phyloP scores from a whole-genome alignment of 35 echinoderm and acorn worm species.

The Hemicentrotus pulcherrimus region DNA sequence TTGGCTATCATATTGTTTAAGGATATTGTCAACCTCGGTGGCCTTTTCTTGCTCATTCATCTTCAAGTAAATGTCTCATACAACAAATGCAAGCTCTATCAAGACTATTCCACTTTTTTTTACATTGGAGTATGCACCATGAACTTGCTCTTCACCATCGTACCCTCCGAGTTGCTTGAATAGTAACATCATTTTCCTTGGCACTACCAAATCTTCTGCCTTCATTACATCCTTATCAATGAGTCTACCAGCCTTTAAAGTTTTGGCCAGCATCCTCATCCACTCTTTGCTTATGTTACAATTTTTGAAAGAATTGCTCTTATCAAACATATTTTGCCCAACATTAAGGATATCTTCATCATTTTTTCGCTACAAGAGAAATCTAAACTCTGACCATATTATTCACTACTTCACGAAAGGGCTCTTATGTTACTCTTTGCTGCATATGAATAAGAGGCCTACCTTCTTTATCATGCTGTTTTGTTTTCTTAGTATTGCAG shows the following conservation, averaged over 20 bases:
- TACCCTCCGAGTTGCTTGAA: not conserved
- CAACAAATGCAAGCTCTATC: not conserved
- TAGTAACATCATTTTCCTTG: no score
- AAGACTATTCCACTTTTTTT: not conserved
- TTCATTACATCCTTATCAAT: no score
- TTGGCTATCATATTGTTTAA: not conserved
- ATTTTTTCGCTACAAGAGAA: constrained; percentile 14
- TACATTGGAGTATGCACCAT: not conserved
- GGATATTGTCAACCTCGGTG: not conserved
- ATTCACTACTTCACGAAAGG: not conserved
- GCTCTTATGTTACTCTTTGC: constrained; percentile 9
- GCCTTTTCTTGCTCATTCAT: not conserved
- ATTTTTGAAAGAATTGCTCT: not conserved
- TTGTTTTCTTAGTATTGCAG: no score
- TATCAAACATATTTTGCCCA: constrained; percentile 30
- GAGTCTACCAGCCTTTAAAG: no score
- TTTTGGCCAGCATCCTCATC: no score
- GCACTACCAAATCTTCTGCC: no score
- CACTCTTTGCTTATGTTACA: no score
- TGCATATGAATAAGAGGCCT: not conserved
- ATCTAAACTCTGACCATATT: not conserved
- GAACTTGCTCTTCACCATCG: not conserved
- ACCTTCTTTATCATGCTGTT: not conserved
- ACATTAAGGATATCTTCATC: constrained; percentile 2
- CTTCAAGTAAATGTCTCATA: not conserved